Evolutionary conservation across 2,888 invertebrate genomes (phyloP), one percentile per base, ranked within the genome.

Genomic region (Rhingia campestris): DNA sequence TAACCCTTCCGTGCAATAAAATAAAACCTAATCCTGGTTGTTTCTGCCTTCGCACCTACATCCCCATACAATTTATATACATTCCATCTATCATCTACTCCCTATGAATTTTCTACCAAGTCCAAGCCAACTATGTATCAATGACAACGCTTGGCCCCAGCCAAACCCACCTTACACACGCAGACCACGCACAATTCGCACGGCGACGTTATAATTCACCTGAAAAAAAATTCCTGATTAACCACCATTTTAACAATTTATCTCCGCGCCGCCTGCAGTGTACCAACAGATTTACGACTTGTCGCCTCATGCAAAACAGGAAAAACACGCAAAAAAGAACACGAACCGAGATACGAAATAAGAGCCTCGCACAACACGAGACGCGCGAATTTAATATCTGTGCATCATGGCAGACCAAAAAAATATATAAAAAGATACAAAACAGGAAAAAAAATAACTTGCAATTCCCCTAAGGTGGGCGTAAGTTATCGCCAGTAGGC

Each of bases 211-310:
- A 75, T 84, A 84, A 84, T 66, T 84, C 84, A 84, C 80, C 54
- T 74, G 70, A 74, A 79, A 61, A 22, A 56, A 58, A 74, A 74
- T 59, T 84, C 70, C 84, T 84, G 84, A 84, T 84, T 84, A 84
- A 84, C 84, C 84, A 75, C 84, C 84, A 84, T 84, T 84, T 84
- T 84, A 74, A 75, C 66, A 80, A 84, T 84, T 84, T 84, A 84
- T 84, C 74, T 84, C 70, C 39, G 43, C 70, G 74, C 64, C 84
- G 84, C 84, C 84, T 80, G 82, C 82, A 84, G 84, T 84, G 84
- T 70, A 84, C 69, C 54, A 70, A 59, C 80, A 80, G 80, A 84
- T 84, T 84, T 84, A 84, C 80, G 84, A 80, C 80, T 84, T 84
- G 80, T 84, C 84, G 84, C 84, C 84, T 84, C 80, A 80, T 80